phyloP scores from a whole-genome alignment of 2,113 vertebrate genomes.

The Poecile atricapillus region DNA sequence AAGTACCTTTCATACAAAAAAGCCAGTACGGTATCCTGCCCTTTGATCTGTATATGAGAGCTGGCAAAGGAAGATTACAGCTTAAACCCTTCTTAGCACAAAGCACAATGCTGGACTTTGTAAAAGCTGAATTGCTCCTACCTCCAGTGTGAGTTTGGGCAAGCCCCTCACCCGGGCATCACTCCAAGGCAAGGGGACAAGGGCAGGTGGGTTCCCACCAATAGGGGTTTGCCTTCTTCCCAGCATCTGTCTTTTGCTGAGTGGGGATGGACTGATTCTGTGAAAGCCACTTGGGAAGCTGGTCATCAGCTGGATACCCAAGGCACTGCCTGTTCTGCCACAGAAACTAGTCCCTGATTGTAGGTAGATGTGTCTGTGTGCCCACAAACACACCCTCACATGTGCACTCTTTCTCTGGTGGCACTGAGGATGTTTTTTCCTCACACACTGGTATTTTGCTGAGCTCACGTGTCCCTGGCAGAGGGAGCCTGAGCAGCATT shows the following conservation, averaged over 20 bases:
- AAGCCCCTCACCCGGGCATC: rapidly evolving
- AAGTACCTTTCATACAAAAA: not conserved
- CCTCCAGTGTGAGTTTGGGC: rapidly evolving
- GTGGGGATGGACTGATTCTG: not conserved
- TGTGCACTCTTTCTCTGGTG: not conserved
- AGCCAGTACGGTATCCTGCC: not conserved
- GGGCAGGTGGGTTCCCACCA: not conserved
- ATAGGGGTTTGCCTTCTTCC: not conserved
- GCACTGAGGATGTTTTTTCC: not conserved
- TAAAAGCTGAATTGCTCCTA: not conserved
- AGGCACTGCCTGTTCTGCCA: not conserved
- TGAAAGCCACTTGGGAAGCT: not conserved
- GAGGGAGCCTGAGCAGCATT: not conserved
- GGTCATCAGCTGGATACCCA: not conserved
- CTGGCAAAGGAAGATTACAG: not conserved
- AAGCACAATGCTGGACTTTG: rapidly evolving
- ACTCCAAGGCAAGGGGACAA: rapidly evolving
- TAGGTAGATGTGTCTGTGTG: rapidly evolving
- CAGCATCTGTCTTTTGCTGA: not conserved
- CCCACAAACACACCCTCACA: not conserved
- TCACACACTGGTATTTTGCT: not conserved
- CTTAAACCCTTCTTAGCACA: not conserved
- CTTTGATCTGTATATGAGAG: not conserved
- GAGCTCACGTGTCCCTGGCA: not conserved
- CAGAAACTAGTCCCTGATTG: rapidly evolving